A percentile compares a stretch with the other conserved stretches of the same genome.
These are phyloP conservation scores for Heliangelus exortis DNA, from an alignment of 2,797 vertebrate genomes.

Conservation along the genomic window DNA sequence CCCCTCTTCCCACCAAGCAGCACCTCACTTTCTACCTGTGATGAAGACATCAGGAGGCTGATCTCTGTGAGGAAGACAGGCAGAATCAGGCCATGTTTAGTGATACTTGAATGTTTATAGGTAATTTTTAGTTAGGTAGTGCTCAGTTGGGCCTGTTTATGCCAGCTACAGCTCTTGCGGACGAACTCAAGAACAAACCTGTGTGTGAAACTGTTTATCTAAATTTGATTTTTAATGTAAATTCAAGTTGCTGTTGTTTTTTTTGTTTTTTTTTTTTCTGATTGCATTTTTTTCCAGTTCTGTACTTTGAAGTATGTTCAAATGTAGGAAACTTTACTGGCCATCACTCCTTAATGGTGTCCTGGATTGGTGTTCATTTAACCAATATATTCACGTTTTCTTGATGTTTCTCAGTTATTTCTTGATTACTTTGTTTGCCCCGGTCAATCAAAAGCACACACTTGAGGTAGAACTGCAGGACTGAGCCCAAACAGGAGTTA, in stretches of 20 bases:
- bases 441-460: neutral
- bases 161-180: neutral
- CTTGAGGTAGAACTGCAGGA: neutral
- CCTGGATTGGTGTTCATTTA: neutral
- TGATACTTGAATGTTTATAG: constrained; percentile 68
- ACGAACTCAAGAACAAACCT: neutral
- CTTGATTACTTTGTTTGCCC: neutral
- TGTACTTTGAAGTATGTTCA: neutral
- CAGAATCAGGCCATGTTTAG: constrained; percentile 11
- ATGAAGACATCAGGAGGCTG: neutral
- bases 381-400: neutral
- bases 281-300: neutral
- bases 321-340: neutral
- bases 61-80: neutral
- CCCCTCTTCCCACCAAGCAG: neutral
- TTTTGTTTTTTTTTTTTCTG: too few species aligned
- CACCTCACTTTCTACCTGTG: neutral
- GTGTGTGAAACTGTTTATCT: neutral
- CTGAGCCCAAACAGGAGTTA: neutral
- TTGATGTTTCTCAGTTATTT: neutral
- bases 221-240: constrained; percentile 15
- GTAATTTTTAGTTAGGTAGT: constrained; percentile 15
- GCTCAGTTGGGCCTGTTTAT: constrained; percentile 39
- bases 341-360: neutral
- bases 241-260: neutral